phyloP scores from a whole-genome alignment of 2,888 invertebrate species.

The Phytoseiulus persimilis region DNA sequence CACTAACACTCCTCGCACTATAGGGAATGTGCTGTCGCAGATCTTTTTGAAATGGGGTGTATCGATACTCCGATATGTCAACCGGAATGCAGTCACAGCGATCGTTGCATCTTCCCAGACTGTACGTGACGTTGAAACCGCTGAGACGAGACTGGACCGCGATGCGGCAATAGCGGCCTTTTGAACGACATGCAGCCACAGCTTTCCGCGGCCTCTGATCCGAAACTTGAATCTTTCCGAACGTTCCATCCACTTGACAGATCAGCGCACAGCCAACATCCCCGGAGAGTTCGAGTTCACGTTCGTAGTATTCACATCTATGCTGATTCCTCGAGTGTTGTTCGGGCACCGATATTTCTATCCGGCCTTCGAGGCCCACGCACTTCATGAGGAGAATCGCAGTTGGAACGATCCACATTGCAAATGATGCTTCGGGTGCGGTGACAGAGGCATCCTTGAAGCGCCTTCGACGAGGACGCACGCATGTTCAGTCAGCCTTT shows the following conservation, averaged over 20 bases:
- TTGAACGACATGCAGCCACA: conserved; percentile 17
- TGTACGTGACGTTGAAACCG: conserved; percentile 30
- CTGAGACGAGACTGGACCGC: conserved; percentile 25
- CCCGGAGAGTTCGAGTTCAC: conserved; percentile 21
- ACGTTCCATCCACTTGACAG: conserved; percentile 29
- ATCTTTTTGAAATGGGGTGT: conserved; percentile 25
- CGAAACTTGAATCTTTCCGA: not conserved
- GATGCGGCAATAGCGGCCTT: conserved; percentile 14
- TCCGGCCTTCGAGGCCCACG: not conserved
- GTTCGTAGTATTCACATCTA: conserved; percentile 22
- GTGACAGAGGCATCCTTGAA: conserved; percentile 16
- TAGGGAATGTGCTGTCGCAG: conserved; percentile 23
- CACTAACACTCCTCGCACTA: not conserved
- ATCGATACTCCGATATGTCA: not conserved
- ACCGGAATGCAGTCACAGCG: conserved; percentile 21
- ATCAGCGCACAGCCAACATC: conserved; percentile 13
- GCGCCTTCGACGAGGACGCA: not conserved
- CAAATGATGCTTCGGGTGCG: conserved; percentile 12
- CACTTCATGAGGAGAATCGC: conserved; percentile 14
- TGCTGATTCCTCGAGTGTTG: conserved; percentile 17
- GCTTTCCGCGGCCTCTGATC: conserved; percentile 14
- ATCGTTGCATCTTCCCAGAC: conserved; percentile 25
- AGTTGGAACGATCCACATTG: conserved; percentile 12
- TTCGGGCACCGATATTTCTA: conserved; percentile 34
- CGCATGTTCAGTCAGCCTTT: conserved; percentile 5